These are phyloP conservation scores for Antennarius maculatus DNA, from an alignment of 2,797 vertebrate species.

Conservation along the genomic window DNA sequence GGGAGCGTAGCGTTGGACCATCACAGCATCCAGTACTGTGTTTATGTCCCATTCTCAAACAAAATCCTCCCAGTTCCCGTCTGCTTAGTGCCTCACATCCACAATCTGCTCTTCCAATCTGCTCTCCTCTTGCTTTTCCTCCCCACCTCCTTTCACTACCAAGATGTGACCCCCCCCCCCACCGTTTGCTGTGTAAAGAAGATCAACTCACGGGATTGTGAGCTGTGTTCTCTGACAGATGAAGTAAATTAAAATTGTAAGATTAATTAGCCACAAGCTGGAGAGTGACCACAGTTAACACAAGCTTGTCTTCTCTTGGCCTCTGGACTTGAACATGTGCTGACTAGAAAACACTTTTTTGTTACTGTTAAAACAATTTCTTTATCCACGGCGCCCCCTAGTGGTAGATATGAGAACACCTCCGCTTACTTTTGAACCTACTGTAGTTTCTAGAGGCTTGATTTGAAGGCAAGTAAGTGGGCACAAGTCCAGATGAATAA, in stretches of 20 bases:
- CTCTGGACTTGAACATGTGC: conserved; percentile 15
- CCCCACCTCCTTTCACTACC: conserved; percentile 10
- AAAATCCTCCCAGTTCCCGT: conserved; percentile 58
- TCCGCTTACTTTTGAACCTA: not conserved
- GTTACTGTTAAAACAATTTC: conserved; percentile 17
- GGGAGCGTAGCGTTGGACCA: conserved; percentile 61
- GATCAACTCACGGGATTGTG: conserved; percentile 10
- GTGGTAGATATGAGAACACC: conserved; percentile 21
- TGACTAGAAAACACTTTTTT: conserved; percentile 9
- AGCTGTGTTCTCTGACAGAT: conserved; percentile 19
- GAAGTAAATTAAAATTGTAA: conserved; percentile 7
- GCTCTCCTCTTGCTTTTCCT: not conserved
- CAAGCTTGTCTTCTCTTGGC: conserved; percentile 20
- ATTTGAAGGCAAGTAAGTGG: too few species aligned
- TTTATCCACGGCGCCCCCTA: conserved; percentile 40
- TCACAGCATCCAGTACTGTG: conserved; percentile 59
- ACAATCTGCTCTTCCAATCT: conserved; percentile 38
- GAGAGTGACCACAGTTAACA: conserved; percentile 14
- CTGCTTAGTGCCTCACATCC: conserved; percentile 35
- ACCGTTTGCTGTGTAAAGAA: conserved; percentile 9
- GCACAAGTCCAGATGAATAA: too few species aligned
- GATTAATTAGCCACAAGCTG: conserved; percentile 20
- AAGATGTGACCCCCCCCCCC: conserved; percentile 6
- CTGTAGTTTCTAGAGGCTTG: too few species aligned
- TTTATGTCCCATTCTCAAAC: conserved; percentile 60